Evolutionary conservation across 2,888 invertebrate genomes (phyloP).

Genomic region (Eutolmus rufibarbis): DNA sequence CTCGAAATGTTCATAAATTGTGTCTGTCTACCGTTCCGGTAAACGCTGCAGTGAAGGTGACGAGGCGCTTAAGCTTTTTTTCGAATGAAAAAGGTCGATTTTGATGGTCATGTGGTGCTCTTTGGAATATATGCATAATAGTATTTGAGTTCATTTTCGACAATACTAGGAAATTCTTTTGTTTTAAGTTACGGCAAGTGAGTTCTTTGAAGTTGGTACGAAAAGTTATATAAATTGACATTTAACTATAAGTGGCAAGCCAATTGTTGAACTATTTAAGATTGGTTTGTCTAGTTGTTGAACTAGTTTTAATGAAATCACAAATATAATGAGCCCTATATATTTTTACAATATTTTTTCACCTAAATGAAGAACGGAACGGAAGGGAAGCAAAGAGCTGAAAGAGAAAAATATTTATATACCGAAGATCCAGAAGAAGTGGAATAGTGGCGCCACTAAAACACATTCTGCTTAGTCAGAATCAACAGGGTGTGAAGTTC

Average conservation of each 20-base stretch:
- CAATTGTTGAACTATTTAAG: no score
- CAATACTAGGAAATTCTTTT: neutral
- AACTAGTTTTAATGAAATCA: neutral
- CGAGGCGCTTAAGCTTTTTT: neutral
- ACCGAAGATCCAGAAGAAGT: neutral
- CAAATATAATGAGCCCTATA: neutral
- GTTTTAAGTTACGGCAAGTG: neutral
- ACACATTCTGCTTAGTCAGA: neutral
- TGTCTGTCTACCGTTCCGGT: neutral
- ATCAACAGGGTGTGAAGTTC: conserved; percentile 31
- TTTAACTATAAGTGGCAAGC: neutral
- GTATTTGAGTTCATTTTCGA: neutral
- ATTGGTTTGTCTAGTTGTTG: neutral
- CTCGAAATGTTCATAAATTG: neutral
- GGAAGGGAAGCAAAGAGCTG: neutral
- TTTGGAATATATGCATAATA: neutral
- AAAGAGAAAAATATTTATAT: neutral
- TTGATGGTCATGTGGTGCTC: neutral
- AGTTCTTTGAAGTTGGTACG: neutral
- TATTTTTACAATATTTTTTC: neutral
- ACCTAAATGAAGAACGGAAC: neutral
- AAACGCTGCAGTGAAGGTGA: neutral
- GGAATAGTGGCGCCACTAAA: conserved; percentile 2
- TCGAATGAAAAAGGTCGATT: neutral
- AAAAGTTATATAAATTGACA: neutral